Evolutionary conservation across 2,888 invertebrate species (phyloP), one percentile per base, ranked within the genome.

Genomic region (Chrysolina haemoptera): DNA sequence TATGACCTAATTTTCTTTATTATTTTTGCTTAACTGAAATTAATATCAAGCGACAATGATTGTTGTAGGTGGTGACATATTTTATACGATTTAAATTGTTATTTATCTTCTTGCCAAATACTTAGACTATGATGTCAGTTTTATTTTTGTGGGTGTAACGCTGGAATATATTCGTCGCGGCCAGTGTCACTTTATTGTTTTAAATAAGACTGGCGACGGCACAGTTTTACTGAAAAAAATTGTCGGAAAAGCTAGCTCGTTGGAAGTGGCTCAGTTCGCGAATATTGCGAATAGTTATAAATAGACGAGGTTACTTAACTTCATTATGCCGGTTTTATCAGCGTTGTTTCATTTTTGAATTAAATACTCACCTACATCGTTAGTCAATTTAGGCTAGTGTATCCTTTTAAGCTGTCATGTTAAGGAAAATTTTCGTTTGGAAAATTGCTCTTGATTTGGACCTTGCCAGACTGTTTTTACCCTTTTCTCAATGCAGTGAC

Each of bases 51-150:
- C 68, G 65, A 71, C 62, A 71, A 74, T 73, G 62, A 71, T 72
- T 72, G 65, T 75, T 71, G 81, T 80, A 73, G 81, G 79, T 74
- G 80, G 78, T 75, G 78, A 72, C 76, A 78, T 59, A 76, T 53
- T 70, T 78, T 71, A 73, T 65, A 75, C 63, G 53, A 68, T 55
- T 73, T 71, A 75, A 76, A 79, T 82, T 81, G 80, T 81, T 81
- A 79, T 81, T 83, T 80, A 82, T 80, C 76, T 73, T 81, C 80
- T 80, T 82, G 84, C 83, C 83, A 84, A 85, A 85, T 86, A 79
- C 85, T 83, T 76, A 80, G 85, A 85, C 85, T 80, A 80, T 86
- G 86, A 85, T 82, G 81, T 86, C 85, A 85, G 82, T 82, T 81
- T 84, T 85, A 85, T 85, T 85, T 78, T 79, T 69, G 78, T 78